phyloP scores from a whole-genome alignment of 2,113 vertebrate genomes.

The Alouatta palliata region DNA sequence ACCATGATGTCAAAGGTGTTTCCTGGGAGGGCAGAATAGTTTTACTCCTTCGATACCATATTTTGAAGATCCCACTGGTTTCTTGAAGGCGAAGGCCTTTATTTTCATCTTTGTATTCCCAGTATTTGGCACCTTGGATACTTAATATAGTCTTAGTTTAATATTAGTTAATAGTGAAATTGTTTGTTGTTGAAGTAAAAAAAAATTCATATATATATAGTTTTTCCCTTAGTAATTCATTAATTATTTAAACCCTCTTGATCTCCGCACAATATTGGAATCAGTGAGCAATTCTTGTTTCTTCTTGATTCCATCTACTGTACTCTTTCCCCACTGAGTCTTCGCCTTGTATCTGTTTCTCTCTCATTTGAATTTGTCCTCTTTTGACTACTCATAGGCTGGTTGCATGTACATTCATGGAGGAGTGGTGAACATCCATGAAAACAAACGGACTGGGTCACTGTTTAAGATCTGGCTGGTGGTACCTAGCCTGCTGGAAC shows the following conservation, averaged over 20 bases:
- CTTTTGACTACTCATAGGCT: slow-evolving; percentile 84
- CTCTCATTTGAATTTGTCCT: slow-evolving; percentile 37
- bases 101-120: slow-evolving; percentile 8
- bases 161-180: not conserved
- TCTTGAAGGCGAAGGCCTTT: slow-evolving; percentile 31
- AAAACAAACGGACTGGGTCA: slow-evolving; percentile 98
- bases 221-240: not conserved
- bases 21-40: not conserved
- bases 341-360: not conserved
- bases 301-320: not conserved
- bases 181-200: slow-evolving; percentile 1
- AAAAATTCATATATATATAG: not conserved
- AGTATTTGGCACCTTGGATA: not conserved
- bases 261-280: not conserved
- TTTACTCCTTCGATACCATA: not conserved
- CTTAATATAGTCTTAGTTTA: not conserved
- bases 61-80: not conserved
- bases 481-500: slow-evolving; percentile 96
- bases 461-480: slow-evolving; percentile 98
- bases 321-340: not conserved
- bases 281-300: not conserved
- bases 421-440: slow-evolving; percentile 97
- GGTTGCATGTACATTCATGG: slow-evolving; percentile 99
- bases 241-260: not conserved
- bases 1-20: not conserved